Conservation (phyloP, 2,113 vertebrate species). For the Octodon degus region DNA sequence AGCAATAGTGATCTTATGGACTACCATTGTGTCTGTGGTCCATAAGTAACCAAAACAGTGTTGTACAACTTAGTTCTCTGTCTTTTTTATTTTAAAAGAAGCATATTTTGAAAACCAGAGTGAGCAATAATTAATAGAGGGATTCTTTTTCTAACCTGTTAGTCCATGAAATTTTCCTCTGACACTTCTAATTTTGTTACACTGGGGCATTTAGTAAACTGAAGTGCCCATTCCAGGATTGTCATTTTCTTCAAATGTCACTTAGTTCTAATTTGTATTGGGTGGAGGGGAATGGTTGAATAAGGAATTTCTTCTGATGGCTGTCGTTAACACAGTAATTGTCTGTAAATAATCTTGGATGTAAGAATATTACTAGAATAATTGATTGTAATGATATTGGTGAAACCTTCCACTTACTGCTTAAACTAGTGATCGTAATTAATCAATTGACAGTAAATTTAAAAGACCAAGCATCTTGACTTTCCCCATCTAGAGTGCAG, state of each 20-base stretch:
- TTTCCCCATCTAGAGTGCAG: background rate
- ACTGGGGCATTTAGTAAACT: background rate
- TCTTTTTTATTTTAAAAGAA: constrained; percentile 41
- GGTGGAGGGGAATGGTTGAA: background rate
- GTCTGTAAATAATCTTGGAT: background rate
- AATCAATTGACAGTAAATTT: background rate
- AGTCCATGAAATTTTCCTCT: constrained; percentile 14
- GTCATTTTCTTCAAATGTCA: constrained; percentile 40
- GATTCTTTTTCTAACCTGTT: background rate
- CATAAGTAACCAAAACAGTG: background rate
- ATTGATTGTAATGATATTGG: background rate
- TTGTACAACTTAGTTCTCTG: background rate
- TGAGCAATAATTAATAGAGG: background rate
- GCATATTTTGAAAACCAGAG: background rate
- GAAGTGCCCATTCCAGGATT: background rate
- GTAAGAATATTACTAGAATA: background rate
- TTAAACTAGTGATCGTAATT: constrained; percentile 50
- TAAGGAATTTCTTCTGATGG: constrained; percentile 29
- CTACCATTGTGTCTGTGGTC: background rate
- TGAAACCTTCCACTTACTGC: background rate
- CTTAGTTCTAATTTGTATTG: constrained; percentile 24
- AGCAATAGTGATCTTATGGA: background rate
- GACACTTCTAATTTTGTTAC: constrained; percentile 5
- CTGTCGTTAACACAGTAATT: constrained; percentile 41
- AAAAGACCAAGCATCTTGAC: background rate